Evolutionary conservation across 2,797 vertebrate species (phyloP).

Genomic region (Acropternis orthonyx): DNA sequence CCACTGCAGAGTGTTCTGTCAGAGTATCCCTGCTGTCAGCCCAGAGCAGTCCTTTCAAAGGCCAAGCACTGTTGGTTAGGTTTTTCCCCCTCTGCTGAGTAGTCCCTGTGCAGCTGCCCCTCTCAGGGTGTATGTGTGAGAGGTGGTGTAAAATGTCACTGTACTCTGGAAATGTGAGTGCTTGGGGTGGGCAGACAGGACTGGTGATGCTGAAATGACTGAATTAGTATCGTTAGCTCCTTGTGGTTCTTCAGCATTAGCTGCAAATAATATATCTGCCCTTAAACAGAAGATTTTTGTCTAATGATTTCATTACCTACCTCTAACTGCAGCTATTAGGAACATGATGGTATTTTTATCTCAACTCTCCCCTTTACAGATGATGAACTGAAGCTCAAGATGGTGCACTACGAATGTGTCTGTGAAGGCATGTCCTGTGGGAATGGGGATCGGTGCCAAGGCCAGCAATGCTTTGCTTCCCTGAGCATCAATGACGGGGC

Average conservation of each 20-base stretch:
- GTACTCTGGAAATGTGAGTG: not conserved
- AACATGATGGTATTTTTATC: not conserved
- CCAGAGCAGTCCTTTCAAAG: not conserved
- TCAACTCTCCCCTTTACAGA: constrained; percentile 70
- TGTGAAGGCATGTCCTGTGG: constrained; percentile 91
- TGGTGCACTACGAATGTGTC: constrained; percentile 86
- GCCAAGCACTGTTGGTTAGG: not conserved
- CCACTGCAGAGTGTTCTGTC: not conserved
- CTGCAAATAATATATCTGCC: not conserved
- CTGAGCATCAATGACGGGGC: constrained; percentile 84
- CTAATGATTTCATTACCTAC: not conserved
- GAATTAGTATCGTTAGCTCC: not conserved
- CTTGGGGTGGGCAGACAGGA: not conserved
- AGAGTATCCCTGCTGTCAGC: not conserved
- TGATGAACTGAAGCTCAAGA: constrained; percentile 76
- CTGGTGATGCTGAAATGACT: not conserved
- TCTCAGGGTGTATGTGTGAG: accelerated
- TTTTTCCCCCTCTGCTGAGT: not conserved
- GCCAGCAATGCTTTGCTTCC: constrained; percentile 93
- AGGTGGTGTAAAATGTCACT: not conserved
- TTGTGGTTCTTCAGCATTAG: not conserved
- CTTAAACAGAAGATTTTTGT: not conserved
- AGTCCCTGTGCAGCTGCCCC: not conserved
- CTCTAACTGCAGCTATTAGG: not conserved
- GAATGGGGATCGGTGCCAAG: constrained; percentile 85